Conservation (phyloP, 2,888 invertebrate species). For the Melanostoma mellinum region DNA sequence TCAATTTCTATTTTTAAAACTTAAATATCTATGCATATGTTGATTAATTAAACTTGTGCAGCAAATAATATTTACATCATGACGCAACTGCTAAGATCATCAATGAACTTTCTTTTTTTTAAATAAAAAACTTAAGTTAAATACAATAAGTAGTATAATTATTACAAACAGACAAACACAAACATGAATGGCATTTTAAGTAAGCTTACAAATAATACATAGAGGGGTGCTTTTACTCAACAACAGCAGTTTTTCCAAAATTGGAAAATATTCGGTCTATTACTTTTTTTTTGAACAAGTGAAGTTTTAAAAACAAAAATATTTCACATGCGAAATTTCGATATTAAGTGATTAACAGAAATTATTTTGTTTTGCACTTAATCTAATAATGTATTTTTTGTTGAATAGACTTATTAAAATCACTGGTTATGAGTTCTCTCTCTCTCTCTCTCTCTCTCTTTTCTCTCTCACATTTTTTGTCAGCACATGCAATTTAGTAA, state of each 20-base stretch:
- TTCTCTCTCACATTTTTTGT: constrained; percentile 48
- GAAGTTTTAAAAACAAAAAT: too few species aligned
- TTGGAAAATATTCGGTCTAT: too few species aligned
- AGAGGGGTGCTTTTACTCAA: too few species aligned
- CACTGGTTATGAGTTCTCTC: constrained; percentile 74
- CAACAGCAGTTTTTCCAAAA: too few species aligned
- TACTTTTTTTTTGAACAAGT: too few species aligned
- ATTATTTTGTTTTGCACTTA: not conserved
- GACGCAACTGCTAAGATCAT: too few species aligned
- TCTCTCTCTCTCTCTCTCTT: constrained; percentile 43
- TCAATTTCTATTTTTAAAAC: too few species aligned
- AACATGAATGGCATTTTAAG: not conserved
- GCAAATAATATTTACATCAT: too few species aligned
- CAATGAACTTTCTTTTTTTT: constrained; percentile 2
- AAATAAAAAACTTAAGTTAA: not conserved
- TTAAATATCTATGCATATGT: too few species aligned
- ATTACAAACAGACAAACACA: constrained; percentile 16
- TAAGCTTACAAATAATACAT: constrained; percentile 23
- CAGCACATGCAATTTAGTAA: constrained; percentile 37
- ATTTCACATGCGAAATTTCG: too few species aligned
- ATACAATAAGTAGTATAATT: not conserved
- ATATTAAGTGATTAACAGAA: not conserved
- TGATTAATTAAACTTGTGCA: too few species aligned
- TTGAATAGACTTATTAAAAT: constrained; percentile 68
- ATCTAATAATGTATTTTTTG: constrained; percentile 10